Evolutionary conservation across 2,113 vertebrate genomes (phyloP).

Genomic region (Chloropsis cyanopogon): DNA sequence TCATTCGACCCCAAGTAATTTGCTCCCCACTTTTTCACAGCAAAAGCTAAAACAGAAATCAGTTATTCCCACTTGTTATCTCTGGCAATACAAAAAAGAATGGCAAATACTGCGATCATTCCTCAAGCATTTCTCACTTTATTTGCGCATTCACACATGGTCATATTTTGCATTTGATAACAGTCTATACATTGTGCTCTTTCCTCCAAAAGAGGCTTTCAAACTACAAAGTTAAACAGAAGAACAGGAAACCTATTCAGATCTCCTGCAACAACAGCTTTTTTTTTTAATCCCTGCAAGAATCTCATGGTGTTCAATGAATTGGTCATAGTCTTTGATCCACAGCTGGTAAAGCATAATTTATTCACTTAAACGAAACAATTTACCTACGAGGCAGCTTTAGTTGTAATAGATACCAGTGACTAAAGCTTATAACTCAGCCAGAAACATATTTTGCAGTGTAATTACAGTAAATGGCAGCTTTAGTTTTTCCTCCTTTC

Average conservation of each 20-base stretch:
- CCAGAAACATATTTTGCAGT: not conserved
- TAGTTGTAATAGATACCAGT: not conserved
- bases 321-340: not conserved
- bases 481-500: not conserved
- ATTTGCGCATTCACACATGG: conserved; percentile 15
- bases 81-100: conserved; percentile 50
- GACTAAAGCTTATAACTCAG: not conserved
- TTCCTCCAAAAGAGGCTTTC: not conserved
- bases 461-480: not conserved
- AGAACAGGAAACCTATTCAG: conserved; percentile 25
- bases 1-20: not conserved
- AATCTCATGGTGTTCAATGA: not conserved
- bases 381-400: not conserved
- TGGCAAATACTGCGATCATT: not conserved
- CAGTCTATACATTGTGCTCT: conserved; percentile 19
- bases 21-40: conserved; percentile 2
- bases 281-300: not conserved
- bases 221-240: not conserved
- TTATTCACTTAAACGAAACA: not conserved
- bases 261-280: not conserved
- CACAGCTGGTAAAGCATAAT: not conserved
- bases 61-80: conserved; percentile 37
- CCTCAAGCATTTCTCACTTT: conserved; percentile 49
- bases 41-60: not conserved
- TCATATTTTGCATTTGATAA: conserved; percentile 41